A percentile compares a stretch with the other conserved stretches of the same genome.
Evolutionary conservation across 2,113 vertebrate genomes (phyloP).

Genomic region (rat (Rattus norvegicus)): GRCr8 NC_086029.1:31942001-31942500

Average conservation of each 20-base stretch:
- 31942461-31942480: not conserved
- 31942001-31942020: not conserved
- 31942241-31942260: not conserved
- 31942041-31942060: not conserved
- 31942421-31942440: not conserved
- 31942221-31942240: not conserved
- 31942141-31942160: not conserved
- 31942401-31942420: not conserved
- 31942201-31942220: not conserved
- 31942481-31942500: not conserved
- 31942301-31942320: not conserved
- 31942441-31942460: not conserved
- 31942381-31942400: accelerated
- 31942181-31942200: not conserved
- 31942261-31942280: accelerated
- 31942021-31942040: accelerated
- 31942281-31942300: not conserved
- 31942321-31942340: not conserved
- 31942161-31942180: not conserved
- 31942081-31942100: not conserved
- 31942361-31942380: not conserved
- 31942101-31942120: not conserved
- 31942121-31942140: not conserved
- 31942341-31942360: not conserved
- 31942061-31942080: not conserved